phyloP scores from a whole-genome alignment of 53 echinoderm and acorn worm genomes.

The Luidia sarsii region DNA sequence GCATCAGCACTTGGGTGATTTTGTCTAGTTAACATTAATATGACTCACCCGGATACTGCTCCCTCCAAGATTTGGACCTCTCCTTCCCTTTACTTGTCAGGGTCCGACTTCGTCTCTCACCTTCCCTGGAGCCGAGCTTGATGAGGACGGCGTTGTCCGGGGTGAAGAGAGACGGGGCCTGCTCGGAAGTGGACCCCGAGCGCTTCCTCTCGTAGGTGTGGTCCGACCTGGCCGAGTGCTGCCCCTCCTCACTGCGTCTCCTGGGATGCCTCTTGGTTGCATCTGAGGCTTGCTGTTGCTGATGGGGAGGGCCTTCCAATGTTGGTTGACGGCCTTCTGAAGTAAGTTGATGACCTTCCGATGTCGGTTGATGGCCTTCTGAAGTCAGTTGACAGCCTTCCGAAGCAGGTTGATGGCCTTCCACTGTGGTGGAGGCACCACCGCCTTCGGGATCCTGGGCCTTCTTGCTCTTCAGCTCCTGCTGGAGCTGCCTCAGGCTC shows the following conservation, averaged over 20 bases:
- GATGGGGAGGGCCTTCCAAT: not conserved
- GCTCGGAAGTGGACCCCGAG: conserved; percentile 42
- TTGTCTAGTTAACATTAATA: no score
- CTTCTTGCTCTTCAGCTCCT: conserved; percentile 27
- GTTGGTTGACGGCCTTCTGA: conserved; percentile 13
- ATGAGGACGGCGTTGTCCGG: conserved; percentile 44
- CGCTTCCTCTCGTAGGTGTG: conserved; percentile 43
- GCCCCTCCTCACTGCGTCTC: conserved; percentile 43
- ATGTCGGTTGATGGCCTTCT: conserved; percentile 6
- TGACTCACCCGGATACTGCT: no score
- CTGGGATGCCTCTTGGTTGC: conserved; percentile 28
- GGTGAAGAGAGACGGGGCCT: conserved; percentile 30
- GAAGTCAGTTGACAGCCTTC: not conserved
- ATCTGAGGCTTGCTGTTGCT: conserved; percentile 1
- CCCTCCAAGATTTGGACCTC: conserved; percentile 2
- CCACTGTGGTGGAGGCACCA: not conserved
- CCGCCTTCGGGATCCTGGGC: no score
- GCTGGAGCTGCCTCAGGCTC: conserved; percentile 19
- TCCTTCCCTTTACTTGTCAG: conserved; percentile 13
- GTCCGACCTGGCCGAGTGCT: conserved; percentile 24
- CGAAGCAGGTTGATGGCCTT: conserved; percentile 20
- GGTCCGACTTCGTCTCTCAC: conserved; percentile 11
- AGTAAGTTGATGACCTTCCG: not conserved
- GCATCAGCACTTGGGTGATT: no score
- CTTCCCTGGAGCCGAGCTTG: conserved; percentile 24